These are phyloP conservation scores for Pseudomugil tenellus DNA, from an alignment of 2,797 vertebrate species.

Conservation along the genomic window DNA sequence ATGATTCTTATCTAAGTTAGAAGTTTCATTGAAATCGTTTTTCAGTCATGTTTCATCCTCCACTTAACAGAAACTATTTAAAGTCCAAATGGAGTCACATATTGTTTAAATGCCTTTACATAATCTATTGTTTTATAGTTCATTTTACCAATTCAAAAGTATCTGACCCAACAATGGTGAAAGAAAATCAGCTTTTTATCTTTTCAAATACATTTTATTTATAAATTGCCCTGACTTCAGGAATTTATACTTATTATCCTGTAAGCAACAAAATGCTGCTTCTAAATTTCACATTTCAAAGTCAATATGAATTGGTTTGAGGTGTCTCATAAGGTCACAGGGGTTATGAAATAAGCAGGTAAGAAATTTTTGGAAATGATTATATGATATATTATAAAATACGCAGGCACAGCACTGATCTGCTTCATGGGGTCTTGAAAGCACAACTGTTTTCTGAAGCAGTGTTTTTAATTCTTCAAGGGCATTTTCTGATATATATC, in stretches of 20 bases:
- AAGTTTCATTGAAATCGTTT: neutral
- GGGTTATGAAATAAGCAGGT: neutral
- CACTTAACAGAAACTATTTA: neutral
- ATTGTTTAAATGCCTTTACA: neutral
- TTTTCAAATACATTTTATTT: neutral
- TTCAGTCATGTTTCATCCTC: neutral
- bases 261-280: neutral
- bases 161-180: neutral
- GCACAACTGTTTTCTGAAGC: neutral
- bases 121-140: neutral
- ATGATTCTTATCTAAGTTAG: neutral
- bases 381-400: neutral
- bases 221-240: neutral
- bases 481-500: neutral
- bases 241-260: neutral
- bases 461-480: neutral
- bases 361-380: neutral
- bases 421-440: neutral
- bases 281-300: neutral
- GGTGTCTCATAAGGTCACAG: too few species aligned
- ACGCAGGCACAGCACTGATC: neutral
- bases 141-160: neutral
- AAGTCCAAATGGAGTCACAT: neutral
- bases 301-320: neutral
- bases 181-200: neutral